Evolutionary conservation across 23 tunicate species (phyloP), one percentile per base, ranked within the genome.

Genomic region (Halocynthia aurantium): DNA sequence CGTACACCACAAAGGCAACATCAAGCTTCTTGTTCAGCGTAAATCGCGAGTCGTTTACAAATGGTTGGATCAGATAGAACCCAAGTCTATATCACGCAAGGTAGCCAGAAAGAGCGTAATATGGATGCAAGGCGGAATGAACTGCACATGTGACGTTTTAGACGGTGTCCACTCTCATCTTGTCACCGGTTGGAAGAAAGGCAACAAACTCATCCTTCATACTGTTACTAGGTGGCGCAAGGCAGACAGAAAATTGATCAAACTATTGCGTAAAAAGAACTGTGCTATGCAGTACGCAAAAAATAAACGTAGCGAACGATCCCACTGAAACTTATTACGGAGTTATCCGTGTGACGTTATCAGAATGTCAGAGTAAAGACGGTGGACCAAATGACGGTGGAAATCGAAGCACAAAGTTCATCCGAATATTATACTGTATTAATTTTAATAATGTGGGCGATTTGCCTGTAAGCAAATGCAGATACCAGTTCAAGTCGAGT

Each of bases 111-210:
- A 70, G 51, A 69, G 56, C 19, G 67, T 72, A 21, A 53, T 89
- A 6, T 89, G 88, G 88, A 86, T 89, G 82, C 60, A 67, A 40
- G 96, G 84, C 50, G 96, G 96, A 50, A 62, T 83, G 51, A 80
- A 84, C 18, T 89, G 96, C 80, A 79, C 85, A 7, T 89, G 96
- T 70, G 64, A 81, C 52, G 88, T 89, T 18, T 52, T 89, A 15
- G 76, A 75, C 7, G 82, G 78, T 74, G 77, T 20, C 51, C 80
- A 80, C 44, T 13, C 81, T 10, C 84, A 84, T 66, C 77, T 89
- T 10, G 85, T 89, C 67, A 67, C 96, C 7, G 96, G 96, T 7
- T 80, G 96, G 85, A 61, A 84, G 50, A 52, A 52, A 8, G 81
- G 62, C 12, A 58, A 54, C 19, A 53, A 49, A 53, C 58, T 89